Evolutionary conservation across 2,113 vertebrate species (phyloP).

Genomic region (Uria lomvia): DNA sequence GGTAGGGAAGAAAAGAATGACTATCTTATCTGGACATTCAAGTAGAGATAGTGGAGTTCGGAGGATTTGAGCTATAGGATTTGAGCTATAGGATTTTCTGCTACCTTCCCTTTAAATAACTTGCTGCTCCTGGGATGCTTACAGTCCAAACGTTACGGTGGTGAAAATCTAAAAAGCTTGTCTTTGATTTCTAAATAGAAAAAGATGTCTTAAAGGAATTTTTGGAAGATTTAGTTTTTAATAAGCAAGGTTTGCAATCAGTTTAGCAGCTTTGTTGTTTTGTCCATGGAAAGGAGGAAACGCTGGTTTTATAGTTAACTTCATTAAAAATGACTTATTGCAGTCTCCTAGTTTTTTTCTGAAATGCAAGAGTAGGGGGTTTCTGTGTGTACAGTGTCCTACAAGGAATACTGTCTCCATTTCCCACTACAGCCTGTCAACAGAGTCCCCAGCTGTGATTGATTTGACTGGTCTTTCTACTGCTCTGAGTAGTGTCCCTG

Average conservation of each 20-base stretch:
- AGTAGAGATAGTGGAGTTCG: background rate
- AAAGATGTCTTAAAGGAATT: background rate
- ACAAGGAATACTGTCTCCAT: background rate
- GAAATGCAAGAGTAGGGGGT: background rate
- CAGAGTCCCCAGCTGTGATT: background rate
- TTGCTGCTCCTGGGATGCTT: accelerated
- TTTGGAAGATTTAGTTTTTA: background rate
- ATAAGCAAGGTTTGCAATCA: background rate
- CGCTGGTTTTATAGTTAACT: background rate
- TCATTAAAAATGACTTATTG: background rate
- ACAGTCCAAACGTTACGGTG: accelerated
- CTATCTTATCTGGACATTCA: background rate
- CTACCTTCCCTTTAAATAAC: background rate
- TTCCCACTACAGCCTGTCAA: background rate
- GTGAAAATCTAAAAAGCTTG: background rate
- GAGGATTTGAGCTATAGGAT: background rate
- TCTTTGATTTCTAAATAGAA: background rate
- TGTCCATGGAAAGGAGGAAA: background rate
- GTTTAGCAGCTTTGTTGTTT: background rate
- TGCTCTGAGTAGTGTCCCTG: background rate
- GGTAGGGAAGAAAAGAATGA: background rate
- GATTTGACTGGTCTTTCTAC: background rate
- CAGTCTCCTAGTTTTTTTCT: background rate
- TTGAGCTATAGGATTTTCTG: background rate
- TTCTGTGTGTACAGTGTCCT: background rate